phyloP scores from a whole-genome alignment of 2,888 invertebrate species.

The Pilophorus perplexus region DNA sequence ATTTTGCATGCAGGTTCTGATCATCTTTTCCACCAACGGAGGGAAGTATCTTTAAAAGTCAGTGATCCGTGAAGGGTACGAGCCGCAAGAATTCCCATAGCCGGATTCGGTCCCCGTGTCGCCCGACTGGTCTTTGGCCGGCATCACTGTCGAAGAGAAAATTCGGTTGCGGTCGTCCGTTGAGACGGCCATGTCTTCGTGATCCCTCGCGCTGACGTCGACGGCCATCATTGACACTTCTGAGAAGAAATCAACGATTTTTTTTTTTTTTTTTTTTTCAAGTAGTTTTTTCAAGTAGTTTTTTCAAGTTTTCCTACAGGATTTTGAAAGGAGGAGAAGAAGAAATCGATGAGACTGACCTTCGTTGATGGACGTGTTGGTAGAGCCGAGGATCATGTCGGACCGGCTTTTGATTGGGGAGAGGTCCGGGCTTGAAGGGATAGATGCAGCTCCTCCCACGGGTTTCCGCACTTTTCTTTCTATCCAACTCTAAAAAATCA shows the following conservation, averaged over 20 bases:
- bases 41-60: too few species aligned
- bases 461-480: too few species aligned
- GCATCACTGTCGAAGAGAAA: conserved; percentile 35
- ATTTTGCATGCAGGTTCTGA: too few species aligned
- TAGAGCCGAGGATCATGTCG: conserved; percentile 11
- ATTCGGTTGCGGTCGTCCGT: conserved; percentile 23
- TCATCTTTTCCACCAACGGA: too few species aligned
- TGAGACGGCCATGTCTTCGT: conserved; percentile 32
- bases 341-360: too few species aligned
- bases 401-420: conserved; percentile 15
- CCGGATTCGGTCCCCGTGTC: neutral
- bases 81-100: neutral
- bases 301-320: too few species aligned
- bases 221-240: conserved; percentile 31
- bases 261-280: neutral
- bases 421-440: conserved; percentile 30
- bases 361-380: too few species aligned
- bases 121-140: neutral
- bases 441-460: neutral
- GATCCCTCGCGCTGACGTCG: neutral
- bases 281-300: too few species aligned
- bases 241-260: neutral
- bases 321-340: too few species aligned
- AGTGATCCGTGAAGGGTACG: too few species aligned
- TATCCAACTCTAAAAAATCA: too few species aligned